Conservation (phyloP, 2,888 invertebrate genomes). For the Troides oblongomaculatus region DNA sequence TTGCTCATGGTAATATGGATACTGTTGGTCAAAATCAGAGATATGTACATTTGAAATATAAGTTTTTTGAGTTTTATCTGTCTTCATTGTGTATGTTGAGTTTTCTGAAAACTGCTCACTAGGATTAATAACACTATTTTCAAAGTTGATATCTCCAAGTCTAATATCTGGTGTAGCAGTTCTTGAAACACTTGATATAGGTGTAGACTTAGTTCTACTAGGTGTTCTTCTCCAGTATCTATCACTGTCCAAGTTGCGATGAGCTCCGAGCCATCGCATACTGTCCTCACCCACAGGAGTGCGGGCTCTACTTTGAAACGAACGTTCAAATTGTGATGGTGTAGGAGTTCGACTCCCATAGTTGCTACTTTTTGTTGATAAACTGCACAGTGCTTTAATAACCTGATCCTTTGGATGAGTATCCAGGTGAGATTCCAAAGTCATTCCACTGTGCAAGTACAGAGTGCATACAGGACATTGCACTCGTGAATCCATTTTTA, state of each 20-base stretch:
- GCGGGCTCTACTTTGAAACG: constrained; percentile 65
- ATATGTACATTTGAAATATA: constrained; percentile 46
- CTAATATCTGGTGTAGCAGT: constrained; percentile 59
- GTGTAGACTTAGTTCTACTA: constrained; percentile 57
- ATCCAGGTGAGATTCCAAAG: constrained; percentile 88
- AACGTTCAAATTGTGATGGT: constrained; percentile 64
- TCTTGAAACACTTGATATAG: constrained; percentile 52
- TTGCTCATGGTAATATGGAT: constrained; percentile 60
- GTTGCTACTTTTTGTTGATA: constrained; percentile 67
- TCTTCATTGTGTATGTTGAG: constrained; percentile 53
- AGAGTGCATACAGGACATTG: constrained; percentile 92
- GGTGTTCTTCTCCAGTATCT: constrained; percentile 69
- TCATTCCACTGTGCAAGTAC: constrained; percentile 90
- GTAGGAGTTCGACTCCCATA: constrained; percentile 68
- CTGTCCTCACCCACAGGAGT: constrained; percentile 64
- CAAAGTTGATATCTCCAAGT: constrained; percentile 58
- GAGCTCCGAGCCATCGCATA: constrained; percentile 55
- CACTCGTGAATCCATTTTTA: constrained; percentile 68
- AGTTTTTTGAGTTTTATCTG: constrained; percentile 61
- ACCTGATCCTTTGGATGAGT: constrained; percentile 94
- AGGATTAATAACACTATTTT: constrained; percentile 46
- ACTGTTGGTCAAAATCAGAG: constrained; percentile 60
- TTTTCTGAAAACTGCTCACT: constrained; percentile 45
- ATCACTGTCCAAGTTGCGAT: constrained; percentile 59
- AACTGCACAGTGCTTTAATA: constrained; percentile 85